Conservation (phyloP, 2,797 vertebrate genomes). For the Euphonia xanthogaster region DNA sequence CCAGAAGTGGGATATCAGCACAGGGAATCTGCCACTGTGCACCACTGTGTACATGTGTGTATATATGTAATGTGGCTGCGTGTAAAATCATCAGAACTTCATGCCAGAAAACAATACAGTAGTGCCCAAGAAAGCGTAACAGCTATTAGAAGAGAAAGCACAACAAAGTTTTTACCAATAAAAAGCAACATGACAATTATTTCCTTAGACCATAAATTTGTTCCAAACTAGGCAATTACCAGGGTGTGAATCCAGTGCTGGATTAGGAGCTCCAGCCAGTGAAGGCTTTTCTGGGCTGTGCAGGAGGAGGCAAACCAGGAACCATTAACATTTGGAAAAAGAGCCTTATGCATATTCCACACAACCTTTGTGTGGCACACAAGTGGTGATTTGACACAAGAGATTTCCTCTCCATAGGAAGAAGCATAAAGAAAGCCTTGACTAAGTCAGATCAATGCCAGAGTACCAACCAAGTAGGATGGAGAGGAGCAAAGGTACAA, state of each 20-base stretch:
- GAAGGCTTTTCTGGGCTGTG: neutral
- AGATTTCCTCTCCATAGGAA: neutral
- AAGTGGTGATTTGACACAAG: neutral
- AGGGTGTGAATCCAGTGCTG: neutral
- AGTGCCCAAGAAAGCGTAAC: accelerated
- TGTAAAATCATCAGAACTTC: neutral
- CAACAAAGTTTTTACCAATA: neutral
- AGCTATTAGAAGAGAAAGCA: neutral
- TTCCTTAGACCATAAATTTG: neutral
- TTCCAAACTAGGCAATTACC: neutral
- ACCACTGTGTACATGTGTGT: accelerated
- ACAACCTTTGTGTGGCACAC: neutral
- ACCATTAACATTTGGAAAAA: neutral
- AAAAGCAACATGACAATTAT: neutral
- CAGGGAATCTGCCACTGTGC: neutral
- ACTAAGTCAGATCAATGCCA: accelerated
- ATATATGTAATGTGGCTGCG: accelerated
- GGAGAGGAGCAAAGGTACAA: neutral
- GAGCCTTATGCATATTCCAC: neutral
- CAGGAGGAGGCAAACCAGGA: neutral
- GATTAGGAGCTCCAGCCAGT: neutral
- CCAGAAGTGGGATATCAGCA: neutral
- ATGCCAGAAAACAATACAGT: neutral
- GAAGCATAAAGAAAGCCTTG: neutral
- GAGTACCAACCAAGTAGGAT: neutral